Evolutionary conservation across 2,113 vertebrate genomes (phyloP).

Genomic region (Dendropsophus ebraccatus): DNA sequence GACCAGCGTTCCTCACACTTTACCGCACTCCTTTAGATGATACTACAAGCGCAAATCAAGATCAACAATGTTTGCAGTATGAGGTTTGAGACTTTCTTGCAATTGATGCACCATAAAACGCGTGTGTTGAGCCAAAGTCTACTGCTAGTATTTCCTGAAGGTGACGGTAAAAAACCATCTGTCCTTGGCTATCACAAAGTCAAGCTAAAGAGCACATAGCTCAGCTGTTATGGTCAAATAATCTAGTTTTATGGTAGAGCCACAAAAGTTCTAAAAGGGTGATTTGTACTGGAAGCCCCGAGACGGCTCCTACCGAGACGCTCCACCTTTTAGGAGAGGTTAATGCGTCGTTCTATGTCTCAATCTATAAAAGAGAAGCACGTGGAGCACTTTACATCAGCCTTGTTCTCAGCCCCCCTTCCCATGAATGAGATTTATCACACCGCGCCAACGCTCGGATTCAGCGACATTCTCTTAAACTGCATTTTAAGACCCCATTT

Average conservation of each 20-base stretch:
- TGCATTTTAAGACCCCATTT: slow-evolving; percentile 27
- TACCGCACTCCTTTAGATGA: neutral
- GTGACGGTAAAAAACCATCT: neutral
- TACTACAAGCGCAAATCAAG: neutral
- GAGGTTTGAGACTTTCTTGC: neutral
- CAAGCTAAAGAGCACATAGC: neutral
- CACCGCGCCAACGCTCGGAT: neutral
- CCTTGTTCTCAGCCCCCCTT: neutral
- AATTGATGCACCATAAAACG: neutral
- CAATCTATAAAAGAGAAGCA: slow-evolving; percentile 4
- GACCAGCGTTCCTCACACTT: neutral
- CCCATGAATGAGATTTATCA: slow-evolving; percentile 29
- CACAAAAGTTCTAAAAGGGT: slow-evolving; percentile 20
- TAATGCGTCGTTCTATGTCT: slow-evolving; percentile 11
- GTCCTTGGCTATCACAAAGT: slow-evolving; percentile 11
- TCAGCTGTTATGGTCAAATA: neutral
- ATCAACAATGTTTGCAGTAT: neutral
- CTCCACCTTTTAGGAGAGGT: slow-evolving; percentile 26
- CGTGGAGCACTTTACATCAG: neutral
- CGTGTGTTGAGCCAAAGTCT: neutral
- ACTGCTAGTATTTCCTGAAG: neutral
- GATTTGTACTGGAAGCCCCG: slow-evolving; percentile 19
- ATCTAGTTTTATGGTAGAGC: slow-evolving; percentile 21
- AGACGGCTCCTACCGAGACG: neutral
- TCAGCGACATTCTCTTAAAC: slow-evolving; percentile 24